Conservation (phyloP, 2,888 invertebrate species). For the Eupithecia subumbrata region DNA sequence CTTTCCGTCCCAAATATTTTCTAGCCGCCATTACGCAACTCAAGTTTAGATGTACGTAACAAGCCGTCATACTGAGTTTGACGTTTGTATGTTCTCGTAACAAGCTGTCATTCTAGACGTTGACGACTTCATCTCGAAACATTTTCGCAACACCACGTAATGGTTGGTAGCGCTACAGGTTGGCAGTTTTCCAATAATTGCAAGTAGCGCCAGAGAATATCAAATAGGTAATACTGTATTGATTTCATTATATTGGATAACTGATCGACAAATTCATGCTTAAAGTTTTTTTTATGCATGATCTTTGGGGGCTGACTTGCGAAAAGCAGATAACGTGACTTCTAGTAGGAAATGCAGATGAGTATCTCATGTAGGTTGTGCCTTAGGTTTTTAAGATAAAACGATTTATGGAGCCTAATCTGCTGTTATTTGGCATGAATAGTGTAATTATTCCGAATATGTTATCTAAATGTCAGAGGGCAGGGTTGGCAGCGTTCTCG, state of each 20-base stretch:
- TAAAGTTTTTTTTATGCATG: background rate
- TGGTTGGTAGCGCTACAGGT: slow-evolving; percentile 5
- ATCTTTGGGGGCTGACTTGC: background rate
- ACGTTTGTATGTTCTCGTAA: background rate
- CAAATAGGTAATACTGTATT: background rate
- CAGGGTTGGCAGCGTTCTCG: background rate
- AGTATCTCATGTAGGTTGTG: background rate
- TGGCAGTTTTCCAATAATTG: slow-evolving; percentile 6
- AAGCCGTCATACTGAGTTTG: background rate
- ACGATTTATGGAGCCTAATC: background rate
- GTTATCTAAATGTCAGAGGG: background rate
- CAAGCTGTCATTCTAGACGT: background rate
- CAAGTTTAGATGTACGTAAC: background rate
- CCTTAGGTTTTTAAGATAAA: background rate
- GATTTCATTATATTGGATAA: background rate
- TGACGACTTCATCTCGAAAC: background rate
- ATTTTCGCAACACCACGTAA: background rate
- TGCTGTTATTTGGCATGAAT: slow-evolving; percentile 1
- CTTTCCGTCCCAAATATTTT: background rate
- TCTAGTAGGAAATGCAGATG: background rate
- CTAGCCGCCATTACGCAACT: background rate
- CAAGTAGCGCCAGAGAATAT: background rate
- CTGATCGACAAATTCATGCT: background rate
- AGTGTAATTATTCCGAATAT: background rate
- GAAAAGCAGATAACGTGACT: background rate